A percentile compares a stretch with the other conserved stretches of the same genome.
phyloP scores from a whole-genome alignment of 2,888 invertebrate species.

The Tachina lurida region DNA sequence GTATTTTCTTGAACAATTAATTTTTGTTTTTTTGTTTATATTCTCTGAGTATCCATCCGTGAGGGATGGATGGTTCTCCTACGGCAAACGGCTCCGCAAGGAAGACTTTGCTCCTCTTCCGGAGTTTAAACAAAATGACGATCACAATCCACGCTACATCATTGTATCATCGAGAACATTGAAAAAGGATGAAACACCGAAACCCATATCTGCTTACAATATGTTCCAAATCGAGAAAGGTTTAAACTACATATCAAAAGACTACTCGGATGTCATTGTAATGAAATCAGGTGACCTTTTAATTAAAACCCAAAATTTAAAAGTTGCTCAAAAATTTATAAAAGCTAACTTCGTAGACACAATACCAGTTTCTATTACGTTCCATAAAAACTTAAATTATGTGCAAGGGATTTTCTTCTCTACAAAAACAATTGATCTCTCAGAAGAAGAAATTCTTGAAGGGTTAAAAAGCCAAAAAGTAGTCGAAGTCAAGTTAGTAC shows the following conservation, averaged over 20 bases:
- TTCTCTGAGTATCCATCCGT: not conserved
- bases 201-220: not conserved
- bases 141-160: not conserved
- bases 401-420: not conserved
- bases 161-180: not conserved
- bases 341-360: not conserved
- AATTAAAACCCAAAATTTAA: not conserved
- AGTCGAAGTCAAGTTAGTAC: not conserved
- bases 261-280: too few relatives aligned
- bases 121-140: not conserved
- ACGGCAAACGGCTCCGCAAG: not conserved
- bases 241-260: not conserved
- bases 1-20: too few relatives aligned
- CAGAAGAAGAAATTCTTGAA: not conserved
- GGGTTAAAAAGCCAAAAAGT: too few relatives aligned
- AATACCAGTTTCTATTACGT: not conserved
- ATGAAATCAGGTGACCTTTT: not conserved
- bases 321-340: not conserved
- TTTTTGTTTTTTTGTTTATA: too few relatives aligned
- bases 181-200: not conserved
- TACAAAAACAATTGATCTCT: not conserved
- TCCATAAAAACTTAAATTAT: not conserved
- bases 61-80: not conserved
- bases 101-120: slow-evolving; percentile 16
- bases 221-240: slow-evolving; percentile 1